phyloP scores from a whole-genome alignment of 53 echinoderm and acorn worm species.

The Paelopatides confundens region DNA sequence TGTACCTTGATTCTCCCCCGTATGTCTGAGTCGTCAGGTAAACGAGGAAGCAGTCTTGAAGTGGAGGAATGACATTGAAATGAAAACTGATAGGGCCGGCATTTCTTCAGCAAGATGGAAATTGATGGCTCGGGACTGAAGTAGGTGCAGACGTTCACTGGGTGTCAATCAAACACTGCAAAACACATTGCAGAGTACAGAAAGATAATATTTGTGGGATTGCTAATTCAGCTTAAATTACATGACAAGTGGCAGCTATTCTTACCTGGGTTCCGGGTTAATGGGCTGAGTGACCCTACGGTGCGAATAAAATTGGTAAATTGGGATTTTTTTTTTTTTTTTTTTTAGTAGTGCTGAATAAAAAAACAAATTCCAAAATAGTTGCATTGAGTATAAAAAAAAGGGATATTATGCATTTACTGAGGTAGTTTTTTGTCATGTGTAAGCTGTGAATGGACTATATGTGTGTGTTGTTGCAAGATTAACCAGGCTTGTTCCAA shows the following conservation, averaged over 20 bases:
- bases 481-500: too few relatives aligned
- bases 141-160: constrained; percentile 7
- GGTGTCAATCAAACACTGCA: constrained; percentile 17
- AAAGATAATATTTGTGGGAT: neutral
- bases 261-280: constrained; percentile 4
- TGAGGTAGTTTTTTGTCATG: neutral
- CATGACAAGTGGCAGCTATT: neutral
- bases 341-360: neutral
- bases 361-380: neutral
- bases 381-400: neutral
- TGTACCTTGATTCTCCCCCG: neutral
- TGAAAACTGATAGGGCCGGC: constrained; percentile 33
- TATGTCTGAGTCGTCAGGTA: neutral
- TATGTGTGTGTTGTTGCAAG: too few relatives aligned
- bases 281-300: constrained; percentile 8
- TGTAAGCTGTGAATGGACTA: neutral
- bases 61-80: constrained; percentile 34
- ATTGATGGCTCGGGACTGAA: constrained; percentile 1
- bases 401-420: neutral
- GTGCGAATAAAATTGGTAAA: neutral
- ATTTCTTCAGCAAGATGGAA: neutral
- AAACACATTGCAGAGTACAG: neutral
- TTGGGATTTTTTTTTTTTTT: too few relatives aligned
- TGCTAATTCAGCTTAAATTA: neutral
- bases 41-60: constrained; percentile 27